Percentiles rank a stretch among this genome's conserved stretches.
phyloP scores from a whole-genome alignment of 1,140 invertebrate species.

The Solenopsis fugax region DNA sequence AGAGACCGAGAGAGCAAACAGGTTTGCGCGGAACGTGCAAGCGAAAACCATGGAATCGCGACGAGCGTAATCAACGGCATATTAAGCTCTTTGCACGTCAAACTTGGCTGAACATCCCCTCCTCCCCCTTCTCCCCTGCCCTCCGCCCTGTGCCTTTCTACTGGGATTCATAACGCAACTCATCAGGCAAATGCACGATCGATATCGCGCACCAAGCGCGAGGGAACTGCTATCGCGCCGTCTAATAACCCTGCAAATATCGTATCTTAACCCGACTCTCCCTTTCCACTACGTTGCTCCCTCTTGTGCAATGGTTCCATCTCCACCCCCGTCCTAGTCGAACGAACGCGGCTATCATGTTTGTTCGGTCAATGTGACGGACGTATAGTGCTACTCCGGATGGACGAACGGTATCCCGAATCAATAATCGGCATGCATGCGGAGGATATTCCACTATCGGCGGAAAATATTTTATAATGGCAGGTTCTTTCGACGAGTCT shows the following conservation, averaged over 20 bases:
- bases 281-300: conserved; percentile 10
- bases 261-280: conserved; percentile 76
- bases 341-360: conserved; percentile 70
- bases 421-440: conserved; percentile 71
- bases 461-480: conserved; percentile 42
- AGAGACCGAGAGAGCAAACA: neutral
- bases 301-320: conserved; percentile 2
- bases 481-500: neutral
- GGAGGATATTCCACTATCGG: conserved; percentile 13
- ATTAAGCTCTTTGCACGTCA: conserved; percentile 75
- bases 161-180: conserved; percentile 80
- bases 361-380: conserved; percentile 74
- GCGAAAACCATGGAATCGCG: conserved; percentile 68
- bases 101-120: conserved; percentile 65
- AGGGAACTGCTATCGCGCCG: conserved; percentile 77
- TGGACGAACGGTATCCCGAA: conserved; percentile 61
- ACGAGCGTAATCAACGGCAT: conserved; percentile 76
- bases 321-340: conserved; percentile 41
- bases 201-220: conserved; percentile 70
- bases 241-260: conserved; percentile 82
- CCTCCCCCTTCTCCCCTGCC: neutral
- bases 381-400: conserved; percentile 64
- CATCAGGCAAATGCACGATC: conserved; percentile 81
- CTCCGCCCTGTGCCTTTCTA: conserved; percentile 22
- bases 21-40: conserved; percentile 36